These are phyloP conservation scores for Calliphora vicina DNA, from an alignment of 1,140 invertebrate species.

Conservation along the genomic window DNA sequence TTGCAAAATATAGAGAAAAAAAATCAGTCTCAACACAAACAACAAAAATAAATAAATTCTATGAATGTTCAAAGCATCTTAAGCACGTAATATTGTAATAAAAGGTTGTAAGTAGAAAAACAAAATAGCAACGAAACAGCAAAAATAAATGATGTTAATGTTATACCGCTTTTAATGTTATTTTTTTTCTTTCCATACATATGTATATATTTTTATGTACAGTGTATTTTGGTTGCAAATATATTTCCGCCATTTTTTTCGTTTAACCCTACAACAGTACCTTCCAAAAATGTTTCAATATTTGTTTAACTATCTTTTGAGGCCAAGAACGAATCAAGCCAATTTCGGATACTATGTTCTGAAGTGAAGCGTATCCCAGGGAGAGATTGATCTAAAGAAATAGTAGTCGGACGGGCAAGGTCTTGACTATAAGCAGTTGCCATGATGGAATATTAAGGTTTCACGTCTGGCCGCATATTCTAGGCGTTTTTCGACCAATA, in stretches of 20 bases:
- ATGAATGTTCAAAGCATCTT: background rate
- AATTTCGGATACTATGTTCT: too few relatives aligned
- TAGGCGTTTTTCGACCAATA: too few relatives aligned
- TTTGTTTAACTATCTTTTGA: too few relatives aligned
- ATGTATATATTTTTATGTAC: background rate
- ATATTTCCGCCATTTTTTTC: background rate
- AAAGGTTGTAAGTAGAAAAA: slow-evolving; percentile 12
- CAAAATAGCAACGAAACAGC: background rate
- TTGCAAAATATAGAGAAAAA: background rate
- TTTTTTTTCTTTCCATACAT: too few relatives aligned
- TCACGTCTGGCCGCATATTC: too few relatives aligned
- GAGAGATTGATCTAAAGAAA: too few relatives aligned
- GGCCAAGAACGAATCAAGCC: too few relatives aligned
- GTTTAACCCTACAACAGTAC: background rate
- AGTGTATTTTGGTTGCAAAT: background rate
- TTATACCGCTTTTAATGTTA: slow-evolving; percentile 1
- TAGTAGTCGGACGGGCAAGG: too few relatives aligned
- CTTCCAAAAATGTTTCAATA: too few relatives aligned
- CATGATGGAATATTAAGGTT: too few relatives aligned
- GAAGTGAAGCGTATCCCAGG: too few relatives aligned
- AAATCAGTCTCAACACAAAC: background rate
- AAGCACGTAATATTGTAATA: slow-evolving; percentile 33
- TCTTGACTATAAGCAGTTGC: too few relatives aligned
- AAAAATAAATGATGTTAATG: background rate
- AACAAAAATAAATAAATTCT: background rate